These are phyloP conservation scores for Gambusia holbrooki DNA, from an alignment of 2,113 vertebrate species.

Conservation along the genomic window DNA sequence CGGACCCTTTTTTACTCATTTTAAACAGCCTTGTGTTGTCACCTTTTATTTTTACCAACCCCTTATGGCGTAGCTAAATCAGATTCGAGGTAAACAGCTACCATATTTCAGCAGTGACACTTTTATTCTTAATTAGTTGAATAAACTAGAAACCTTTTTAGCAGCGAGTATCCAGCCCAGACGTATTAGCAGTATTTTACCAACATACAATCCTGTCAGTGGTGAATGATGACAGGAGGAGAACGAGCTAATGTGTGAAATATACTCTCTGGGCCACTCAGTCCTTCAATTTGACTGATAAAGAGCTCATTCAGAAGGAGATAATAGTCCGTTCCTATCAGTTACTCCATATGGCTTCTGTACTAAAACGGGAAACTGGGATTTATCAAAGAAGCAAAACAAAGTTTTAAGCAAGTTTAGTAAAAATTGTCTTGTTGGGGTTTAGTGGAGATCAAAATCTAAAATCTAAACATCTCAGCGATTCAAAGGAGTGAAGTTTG, in stretches of 20 bases:
- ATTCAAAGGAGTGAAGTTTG: no score
- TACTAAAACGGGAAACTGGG: constrained; percentile 17
- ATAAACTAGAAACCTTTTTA: constrained; percentile 36
- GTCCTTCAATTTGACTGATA: constrained; percentile 25
- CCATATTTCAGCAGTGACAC: constrained; percentile 15
- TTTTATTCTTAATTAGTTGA: constrained; percentile 31
- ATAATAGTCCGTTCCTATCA: constrained; percentile 19
- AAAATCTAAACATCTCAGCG: no score
- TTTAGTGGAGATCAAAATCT: no score
- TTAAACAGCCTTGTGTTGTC: no score
- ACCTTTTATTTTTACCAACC: no score
- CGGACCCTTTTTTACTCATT: no score
- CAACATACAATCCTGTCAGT: constrained; percentile 45
- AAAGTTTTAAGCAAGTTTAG: background rate
- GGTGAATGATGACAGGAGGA: constrained; percentile 43
- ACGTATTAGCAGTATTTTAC: constrained; percentile 49
- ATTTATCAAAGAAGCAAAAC: constrained; percentile 12
- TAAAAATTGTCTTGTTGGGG: background rate
- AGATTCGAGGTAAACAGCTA: constrained; percentile 4
- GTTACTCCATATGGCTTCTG: constrained; percentile 7
- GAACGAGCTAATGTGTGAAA: constrained; percentile 31
- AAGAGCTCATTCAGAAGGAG: constrained; percentile 22
- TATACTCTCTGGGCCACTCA: constrained; percentile 40
- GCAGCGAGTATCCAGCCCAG: constrained; percentile 43
- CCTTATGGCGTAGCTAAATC: background rate